Conservation (phyloP, 2,888 invertebrate genomes). For the Oscheius myriophilus region DNA sequence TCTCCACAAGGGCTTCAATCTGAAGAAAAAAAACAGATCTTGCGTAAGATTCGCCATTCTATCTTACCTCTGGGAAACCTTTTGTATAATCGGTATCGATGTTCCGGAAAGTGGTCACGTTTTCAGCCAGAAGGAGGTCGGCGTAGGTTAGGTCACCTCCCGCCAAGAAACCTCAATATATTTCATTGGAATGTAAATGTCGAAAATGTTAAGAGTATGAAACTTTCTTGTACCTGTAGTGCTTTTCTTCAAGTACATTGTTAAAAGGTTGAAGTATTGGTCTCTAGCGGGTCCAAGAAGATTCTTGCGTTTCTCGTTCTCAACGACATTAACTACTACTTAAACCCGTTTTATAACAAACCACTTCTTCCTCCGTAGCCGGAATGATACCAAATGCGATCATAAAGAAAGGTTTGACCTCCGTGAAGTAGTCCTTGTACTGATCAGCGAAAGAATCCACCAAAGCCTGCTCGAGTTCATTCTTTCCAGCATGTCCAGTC, state of each 20-base stretch:
- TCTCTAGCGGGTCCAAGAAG: slow-evolving; percentile 40
- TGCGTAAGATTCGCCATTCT: no score
- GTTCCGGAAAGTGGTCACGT: slow-evolving; percentile 4
- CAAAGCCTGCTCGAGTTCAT: slow-evolving; percentile 36
- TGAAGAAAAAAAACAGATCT: no score
- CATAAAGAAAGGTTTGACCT: slow-evolving; percentile 41
- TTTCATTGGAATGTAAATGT: no score
- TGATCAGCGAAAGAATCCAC: slow-evolving; percentile 47
- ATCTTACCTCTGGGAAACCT: slow-evolving; percentile 21
- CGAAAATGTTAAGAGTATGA: no score
- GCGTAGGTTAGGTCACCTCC: slow-evolving; percentile 5
- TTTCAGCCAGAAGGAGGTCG: slow-evolving; percentile 11
- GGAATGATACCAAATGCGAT: slow-evolving; percentile 34
- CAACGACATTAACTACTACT: no score
- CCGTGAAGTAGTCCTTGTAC: slow-evolving; percentile 46
- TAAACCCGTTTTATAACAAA: no score
- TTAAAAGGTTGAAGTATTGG: slow-evolving; percentile 37
- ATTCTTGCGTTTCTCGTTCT: slow-evolving; percentile 27
- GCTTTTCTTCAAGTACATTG: slow-evolving; percentile 36
- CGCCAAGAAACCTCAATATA: neutral
- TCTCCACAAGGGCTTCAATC: no score
- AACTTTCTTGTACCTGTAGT: slow-evolving; percentile 35
- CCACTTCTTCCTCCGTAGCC: slow-evolving; percentile 4
- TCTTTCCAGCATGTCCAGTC: slow-evolving; percentile 38
- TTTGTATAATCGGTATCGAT: neutral